Base-by-base conservation (phyloP, 1,140 invertebrate species). In the Habropoda laboriosa region DNA sequence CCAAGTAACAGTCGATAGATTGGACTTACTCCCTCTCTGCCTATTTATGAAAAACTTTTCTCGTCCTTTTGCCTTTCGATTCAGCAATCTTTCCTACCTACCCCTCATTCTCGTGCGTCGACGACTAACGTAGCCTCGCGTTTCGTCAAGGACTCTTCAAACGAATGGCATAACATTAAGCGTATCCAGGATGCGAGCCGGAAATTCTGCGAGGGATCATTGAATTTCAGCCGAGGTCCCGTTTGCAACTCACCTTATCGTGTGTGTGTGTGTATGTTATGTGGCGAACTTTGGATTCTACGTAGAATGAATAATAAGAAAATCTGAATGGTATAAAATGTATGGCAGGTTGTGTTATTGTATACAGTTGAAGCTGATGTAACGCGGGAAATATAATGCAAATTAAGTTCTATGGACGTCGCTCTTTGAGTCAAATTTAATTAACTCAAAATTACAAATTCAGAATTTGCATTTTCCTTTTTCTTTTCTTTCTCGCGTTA, bases 141-240 rank as follows among this genome's bases (percentile, higher is more conserved):
- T 72, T 68, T 61, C 38, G 61, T 47, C 40, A 45, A 70, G 51
- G 42, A 75, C n/a, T 40, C 68, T 58, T 68, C 57, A 80, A 87
- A 85, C 79, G 66, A 85, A 87, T 88, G 78, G 83, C 80, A 81
- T 79, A 83, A 82, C 75, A 82, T 85, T 64, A 75, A 82, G 75
- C 55, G 79, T 51, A 67, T 76, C 61, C 53, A 45, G 63, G 53
- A 58, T 49, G 73, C 30, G 21, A 30, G 18, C 3, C 42, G 58
- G 38, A 76, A 72, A 71, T 61, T 60, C 38, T 53, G 71, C 18
- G 61, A 30, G 60, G 53, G 53, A 74, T 27, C 53, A 38, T 10
- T 45, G 72, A 64, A 63, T 70, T 47, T 3, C 38, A 13, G 8
- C 13, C 18, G 45, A 45, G 53, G 38, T 68, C n/a, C 30, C 55